Conservation (phyloP, 2,888 invertebrate genomes). For the Bombyx huttoni region DNA sequence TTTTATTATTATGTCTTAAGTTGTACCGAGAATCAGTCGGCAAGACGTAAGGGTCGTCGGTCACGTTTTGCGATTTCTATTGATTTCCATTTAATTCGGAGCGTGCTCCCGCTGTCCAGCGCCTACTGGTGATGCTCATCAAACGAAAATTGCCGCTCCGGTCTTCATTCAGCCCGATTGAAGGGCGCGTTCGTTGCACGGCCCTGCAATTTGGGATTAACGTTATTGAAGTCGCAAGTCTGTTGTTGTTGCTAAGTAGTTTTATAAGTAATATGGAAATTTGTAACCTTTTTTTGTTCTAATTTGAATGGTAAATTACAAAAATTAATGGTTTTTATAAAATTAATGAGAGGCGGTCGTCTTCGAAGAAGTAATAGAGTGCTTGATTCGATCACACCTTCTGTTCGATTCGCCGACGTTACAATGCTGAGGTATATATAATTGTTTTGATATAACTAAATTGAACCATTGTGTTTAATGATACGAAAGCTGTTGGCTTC, state of each 20-base stretch:
- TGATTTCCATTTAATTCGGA: conserved; percentile 70
- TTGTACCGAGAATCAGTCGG: conserved; percentile 15
- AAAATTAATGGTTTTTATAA: too few species aligned
- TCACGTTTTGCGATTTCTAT: conserved; percentile 59
- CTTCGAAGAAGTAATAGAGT: conserved; percentile 40
- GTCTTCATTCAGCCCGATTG: conserved; percentile 50
- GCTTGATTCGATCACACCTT: conserved; percentile 43
- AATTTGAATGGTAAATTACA: too few species aligned
- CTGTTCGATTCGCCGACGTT: conserved; percentile 15
- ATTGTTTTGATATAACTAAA: conserved; percentile 21
- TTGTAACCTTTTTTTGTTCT: too few species aligned
- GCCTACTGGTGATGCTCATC: conserved; percentile 28
- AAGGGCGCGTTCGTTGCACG: conserved; percentile 22
- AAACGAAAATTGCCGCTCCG: conserved; percentile 41
- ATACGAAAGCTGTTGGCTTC: conserved; percentile 21
- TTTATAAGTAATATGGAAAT: not conserved
- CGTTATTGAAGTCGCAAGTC: conserved; percentile 4
- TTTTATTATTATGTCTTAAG: not conserved
- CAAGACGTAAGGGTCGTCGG: conserved; percentile 41
- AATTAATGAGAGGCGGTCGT: conserved; percentile 26
- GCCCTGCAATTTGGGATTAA: not conserved
- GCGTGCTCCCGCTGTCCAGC: conserved; percentile 46
- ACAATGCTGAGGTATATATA: conserved; percentile 27
- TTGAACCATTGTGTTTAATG: conserved; percentile 28
- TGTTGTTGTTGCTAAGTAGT: not conserved